phyloP scores from a whole-genome alignment of 2,113 vertebrate species.

The Cyprinus carpio region DNA sequence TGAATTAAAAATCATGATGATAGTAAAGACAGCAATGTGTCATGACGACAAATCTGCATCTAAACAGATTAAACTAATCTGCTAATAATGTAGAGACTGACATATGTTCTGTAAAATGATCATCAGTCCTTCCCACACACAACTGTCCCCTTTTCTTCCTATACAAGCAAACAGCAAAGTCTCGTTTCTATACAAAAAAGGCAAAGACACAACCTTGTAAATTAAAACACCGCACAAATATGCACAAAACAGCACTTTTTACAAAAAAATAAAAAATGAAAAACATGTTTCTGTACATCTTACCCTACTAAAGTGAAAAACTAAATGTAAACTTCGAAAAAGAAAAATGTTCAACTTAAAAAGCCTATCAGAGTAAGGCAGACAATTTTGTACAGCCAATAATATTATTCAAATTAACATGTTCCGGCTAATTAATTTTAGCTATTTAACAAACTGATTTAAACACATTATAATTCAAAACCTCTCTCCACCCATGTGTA shows the following conservation, averaged over 20 bases:
- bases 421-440: slow-evolving; percentile 31
- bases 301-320: slow-evolving; percentile 22
- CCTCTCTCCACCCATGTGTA: neutral
- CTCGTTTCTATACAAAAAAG: neutral
- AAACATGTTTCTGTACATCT: slow-evolving; percentile 17
- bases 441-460: slow-evolving; percentile 30
- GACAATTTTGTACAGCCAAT: slow-evolving; percentile 68
- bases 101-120: too few species aligned
- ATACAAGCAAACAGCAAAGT: neutral
- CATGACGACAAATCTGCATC: slow-evolving; percentile 5
- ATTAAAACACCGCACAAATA: slow-evolving; percentile 37
- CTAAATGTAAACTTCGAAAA: slow-evolving; percentile 45
- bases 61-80: neutral
- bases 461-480: neutral
- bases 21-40: slow-evolving; percentile 10
- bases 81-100: neutral
- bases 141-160: neutral
- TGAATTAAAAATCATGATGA: neutral
- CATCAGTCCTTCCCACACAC: neutral
- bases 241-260: slow-evolving; percentile 19
- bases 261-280: too few species aligned
- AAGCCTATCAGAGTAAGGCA: slow-evolving; percentile 67
- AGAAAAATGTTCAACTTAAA: neutral
- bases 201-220: slow-evolving; percentile 4
- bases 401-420: slow-evolving; percentile 67